Evolutionary conservation across 2,797 vertebrate genomes (phyloP), one percentile per base, ranked within the genome.

Genomic region (Sebastes matsubarae): DNA sequence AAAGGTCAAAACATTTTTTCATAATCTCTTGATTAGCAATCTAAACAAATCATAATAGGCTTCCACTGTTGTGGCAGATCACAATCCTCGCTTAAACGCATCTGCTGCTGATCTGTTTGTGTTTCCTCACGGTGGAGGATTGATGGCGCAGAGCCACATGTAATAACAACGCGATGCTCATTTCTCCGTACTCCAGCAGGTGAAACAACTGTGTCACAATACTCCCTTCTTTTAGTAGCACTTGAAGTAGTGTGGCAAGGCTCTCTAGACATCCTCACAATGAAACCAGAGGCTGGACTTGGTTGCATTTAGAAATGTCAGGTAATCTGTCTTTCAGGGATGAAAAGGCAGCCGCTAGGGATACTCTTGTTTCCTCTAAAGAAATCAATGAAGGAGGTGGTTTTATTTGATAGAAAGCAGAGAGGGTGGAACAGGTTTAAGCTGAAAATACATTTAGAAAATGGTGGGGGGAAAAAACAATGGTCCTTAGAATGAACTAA

Each of bases 291-390:
- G 84, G 86, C 86, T 68, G 68, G 84, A 75, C 79, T 70, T 78
- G 65, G 88, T 81, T 87, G 86, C 76, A 78, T 93, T 93, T 90
- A 86, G 85, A 94, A 90, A 93, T 92, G 93, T 92, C 93, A 94
- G 89, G 89, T 92, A 88, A 94, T 95, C 90, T 86, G 91, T 94
- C 93, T 93, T 93, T 87, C 79, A 86, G 69, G 89, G 82, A 92
- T 82, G 92, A 90, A 93, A 92, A 92, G 76, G 83, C 81, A 87
- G 92, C 92, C 90, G 72, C 69, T 59, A 92, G 93, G 92, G 90
- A 92, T 86, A 91, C 86, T 89, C 86, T 86, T 88, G 90, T 93
- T 93, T 90, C 91, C 89, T 92, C 89, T 79, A 59, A 85, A 93
- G 85, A 93, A 95, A 94, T 94, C 91, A 90, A 92, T 94, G 85